phyloP scores from a whole-genome alignment of 2,888 invertebrate genomes.

The Barypeithes pellucidus region DNA sequence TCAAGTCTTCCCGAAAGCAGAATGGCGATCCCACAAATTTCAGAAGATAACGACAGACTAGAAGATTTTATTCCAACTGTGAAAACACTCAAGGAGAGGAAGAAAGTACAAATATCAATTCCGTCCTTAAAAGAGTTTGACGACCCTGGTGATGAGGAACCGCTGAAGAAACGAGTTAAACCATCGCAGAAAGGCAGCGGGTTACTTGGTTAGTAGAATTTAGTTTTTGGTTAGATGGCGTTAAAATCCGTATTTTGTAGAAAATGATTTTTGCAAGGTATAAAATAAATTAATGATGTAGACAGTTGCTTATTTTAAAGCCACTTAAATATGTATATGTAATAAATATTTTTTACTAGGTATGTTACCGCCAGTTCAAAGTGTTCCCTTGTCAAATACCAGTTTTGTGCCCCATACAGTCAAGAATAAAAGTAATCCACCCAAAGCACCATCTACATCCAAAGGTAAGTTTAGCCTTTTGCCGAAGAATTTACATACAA shows the following conservation, averaged over 20 bases:
- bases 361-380: slow-evolving; percentile 63
- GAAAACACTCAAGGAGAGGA: slow-evolving; percentile 57
- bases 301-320: no score
- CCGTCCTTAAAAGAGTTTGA: slow-evolving; percentile 63
- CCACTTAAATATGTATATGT: no score
- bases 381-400: slow-evolving; percentile 58
- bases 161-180: slow-evolving; percentile 58
- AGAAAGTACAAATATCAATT: slow-evolving; percentile 63
- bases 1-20: slow-evolving; percentile 60
- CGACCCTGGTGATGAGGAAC: slow-evolving; percentile 57
- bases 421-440: slow-evolving; percentile 33
- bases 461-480: slow-evolving; percentile 14
- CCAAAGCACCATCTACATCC: slow-evolving; percentile 19
- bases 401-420: slow-evolving; percentile 60
- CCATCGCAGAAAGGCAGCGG: slow-evolving; percentile 59
- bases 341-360: slow-evolving; percentile 36
- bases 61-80: slow-evolving; percentile 65
- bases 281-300: no score
- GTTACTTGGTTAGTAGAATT: slow-evolving; percentile 60
- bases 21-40: slow-evolving; percentile 12
- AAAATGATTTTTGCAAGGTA: no score
- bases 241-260: no score
- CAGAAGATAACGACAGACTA: slow-evolving; percentile 58
- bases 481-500: no score
- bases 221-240: slow-evolving; percentile 16